Evolutionary conservation across 2,888 invertebrate genomes (phyloP).

Genomic region (Euplagia quadripunctaria): DNA sequence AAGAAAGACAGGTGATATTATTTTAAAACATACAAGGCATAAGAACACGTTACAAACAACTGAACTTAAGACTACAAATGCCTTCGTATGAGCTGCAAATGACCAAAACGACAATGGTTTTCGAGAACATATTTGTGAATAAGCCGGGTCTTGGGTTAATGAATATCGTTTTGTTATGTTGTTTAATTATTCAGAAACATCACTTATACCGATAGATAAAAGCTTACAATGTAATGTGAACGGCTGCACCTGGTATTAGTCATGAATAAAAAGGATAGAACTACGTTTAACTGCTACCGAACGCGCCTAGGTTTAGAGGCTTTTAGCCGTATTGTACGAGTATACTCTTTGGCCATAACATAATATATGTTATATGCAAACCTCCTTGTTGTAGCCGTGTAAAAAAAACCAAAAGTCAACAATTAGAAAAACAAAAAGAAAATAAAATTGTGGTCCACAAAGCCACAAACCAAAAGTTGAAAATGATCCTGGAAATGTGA

Average conservation of each 20-base stretch:
- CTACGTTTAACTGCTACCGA: no score
- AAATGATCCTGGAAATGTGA: not conserved
- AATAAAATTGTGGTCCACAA: no score
- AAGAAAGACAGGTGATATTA: constrained; percentile 53
- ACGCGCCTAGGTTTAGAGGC: no score
- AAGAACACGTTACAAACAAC: not conserved
- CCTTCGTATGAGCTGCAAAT: not conserved
- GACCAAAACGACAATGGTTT: not conserved
- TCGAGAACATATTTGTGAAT: not conserved
- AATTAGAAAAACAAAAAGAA: not conserved
- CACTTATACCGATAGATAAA: no score
- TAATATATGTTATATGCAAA: not conserved
- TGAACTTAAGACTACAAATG: not conserved
- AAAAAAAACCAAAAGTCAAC: not conserved
- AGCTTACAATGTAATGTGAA: no score
- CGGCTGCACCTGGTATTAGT: no score
- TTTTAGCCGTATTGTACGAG: no score
- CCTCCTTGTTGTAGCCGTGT: not conserved
- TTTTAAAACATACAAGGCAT: not conserved
- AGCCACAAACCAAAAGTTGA: no score
- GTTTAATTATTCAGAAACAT: no score
- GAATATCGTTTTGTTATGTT: no score
- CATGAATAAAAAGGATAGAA: no score
- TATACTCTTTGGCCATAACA: no score
- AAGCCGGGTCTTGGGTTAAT: not conserved